phyloP scores from a whole-genome alignment of 2,888 invertebrate genomes.

The Phaonia tiefii region DNA sequence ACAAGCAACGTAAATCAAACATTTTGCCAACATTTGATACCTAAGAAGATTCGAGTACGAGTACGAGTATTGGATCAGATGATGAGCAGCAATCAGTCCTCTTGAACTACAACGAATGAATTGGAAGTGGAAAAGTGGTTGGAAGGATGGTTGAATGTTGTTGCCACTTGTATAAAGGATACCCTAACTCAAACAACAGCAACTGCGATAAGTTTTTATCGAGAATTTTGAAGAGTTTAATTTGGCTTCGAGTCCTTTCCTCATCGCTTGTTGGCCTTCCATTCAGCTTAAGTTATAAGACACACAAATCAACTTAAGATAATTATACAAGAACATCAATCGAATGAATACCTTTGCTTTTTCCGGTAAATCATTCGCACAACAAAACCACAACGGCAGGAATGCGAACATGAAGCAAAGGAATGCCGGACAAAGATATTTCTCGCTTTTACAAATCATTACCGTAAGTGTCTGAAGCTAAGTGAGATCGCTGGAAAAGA shows the following conservation, averaged over 20 bases:
- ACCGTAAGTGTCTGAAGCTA: background rate
- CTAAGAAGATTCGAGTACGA: too few relatives aligned
- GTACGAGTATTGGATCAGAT: background rate
- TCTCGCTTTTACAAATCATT: slow-evolving; percentile 14
- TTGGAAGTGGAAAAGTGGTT: background rate
- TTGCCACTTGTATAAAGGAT: background rate
- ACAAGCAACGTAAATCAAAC: slow-evolving; percentile 60
- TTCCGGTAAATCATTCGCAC: slow-evolving; percentile 2
- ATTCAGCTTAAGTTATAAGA: slow-evolving; percentile 69
- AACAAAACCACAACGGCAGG: slow-evolving; percentile 1
- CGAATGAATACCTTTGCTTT: slow-evolving; percentile 67
- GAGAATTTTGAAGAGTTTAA: slow-evolving; percentile 48
- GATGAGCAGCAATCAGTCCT: background rate
- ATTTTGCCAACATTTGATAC: slow-evolving; percentile 60
- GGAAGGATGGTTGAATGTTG: slow-evolving; percentile 19
- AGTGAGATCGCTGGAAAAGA: background rate
- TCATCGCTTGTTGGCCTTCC: background rate
- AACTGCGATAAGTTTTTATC: slow-evolving; percentile 28
- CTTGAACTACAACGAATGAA: slow-evolving; percentile 32
- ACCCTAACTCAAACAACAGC: background rate
- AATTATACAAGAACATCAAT: slow-evolving; percentile 78
- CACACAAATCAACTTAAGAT: slow-evolving; percentile 78
- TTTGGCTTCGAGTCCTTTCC: slow-evolving; percentile 49
- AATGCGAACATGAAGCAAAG: background rate
- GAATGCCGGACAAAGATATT: slow-evolving; percentile 14